Base-by-base conservation (phyloP, 2,113 vertebrate genomes). In the Oryzias melastigma region DNA sequence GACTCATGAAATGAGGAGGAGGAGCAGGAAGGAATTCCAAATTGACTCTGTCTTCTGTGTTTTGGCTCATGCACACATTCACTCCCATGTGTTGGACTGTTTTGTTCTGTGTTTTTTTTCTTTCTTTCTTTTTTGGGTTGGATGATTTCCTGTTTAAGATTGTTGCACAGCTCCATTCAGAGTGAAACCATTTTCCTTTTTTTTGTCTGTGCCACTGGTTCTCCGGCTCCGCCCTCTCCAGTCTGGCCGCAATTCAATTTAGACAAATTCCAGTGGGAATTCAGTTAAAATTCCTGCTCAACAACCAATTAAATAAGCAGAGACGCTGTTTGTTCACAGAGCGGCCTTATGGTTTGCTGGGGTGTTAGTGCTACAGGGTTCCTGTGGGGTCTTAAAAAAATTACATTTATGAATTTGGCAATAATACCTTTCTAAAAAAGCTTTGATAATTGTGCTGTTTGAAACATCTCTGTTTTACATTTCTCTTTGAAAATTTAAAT, bases 141-240 rank as follows among this genome's bases (percentile, higher is more conserved):
- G 86, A 87, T 65, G 73, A 88, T 85, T 89, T 88, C 87, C 87
- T 88, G 87, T 86, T 73, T 0, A 10, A 87, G 84, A 81, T 84
- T 80, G 87, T 80, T 87, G 78, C 18, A 24, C 70, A 58, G 49
- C 73, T 82, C 65, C 73, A 22, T 22, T 22, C 22, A 60, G 55
- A 78, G 65, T 61, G 66, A 62, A 82, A 66, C 61, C 67, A 20
- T 79, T 85, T 78, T 70, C 47, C 60, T 45, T 40, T 18, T 68
- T 54, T 58, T 35, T 3, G 10, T 27, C 35, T 13, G 35, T 35
- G 35, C 35, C 10, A 35, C 35, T 35, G 35, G 35, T 22, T 5
- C 25, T 7, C 43, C 50, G 5, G 55, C 76, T 52, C 67, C 60
- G 25, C 79, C 76, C 72, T 70, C 66, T 66, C 63, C 67, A 62